These are phyloP conservation scores for Drosophila parabipectinata DNA, from an alignment of 1,140 invertebrate species.

Conservation along the genomic window DNA sequence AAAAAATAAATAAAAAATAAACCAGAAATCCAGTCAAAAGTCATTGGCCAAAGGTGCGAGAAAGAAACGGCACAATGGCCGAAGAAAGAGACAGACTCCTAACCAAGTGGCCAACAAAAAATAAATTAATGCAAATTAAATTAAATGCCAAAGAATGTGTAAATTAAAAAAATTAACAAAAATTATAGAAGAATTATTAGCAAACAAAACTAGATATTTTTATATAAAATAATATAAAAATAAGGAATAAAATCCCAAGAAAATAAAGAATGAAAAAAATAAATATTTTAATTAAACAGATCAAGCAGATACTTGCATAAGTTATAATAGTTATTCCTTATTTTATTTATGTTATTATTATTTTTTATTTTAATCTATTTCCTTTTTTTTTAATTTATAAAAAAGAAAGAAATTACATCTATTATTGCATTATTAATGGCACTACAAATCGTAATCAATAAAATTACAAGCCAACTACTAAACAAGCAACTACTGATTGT, in stretches of 20 bases:
- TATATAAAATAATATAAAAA: not conserved
- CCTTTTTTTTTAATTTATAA: no score
- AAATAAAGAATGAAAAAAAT: not conserved
- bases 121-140: slow-evolving; percentile 45
- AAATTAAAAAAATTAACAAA: slow-evolving; percentile 26
- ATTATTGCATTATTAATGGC: not conserved
- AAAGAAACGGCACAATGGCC: not conserved
- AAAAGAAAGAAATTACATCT: not conserved
- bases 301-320: no score
- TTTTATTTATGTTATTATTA: no score
- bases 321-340: no score
- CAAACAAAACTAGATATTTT: no score
- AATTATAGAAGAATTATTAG: not conserved
- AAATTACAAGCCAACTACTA: not conserved
- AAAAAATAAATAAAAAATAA: no score
- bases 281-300: not conserved
- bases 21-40: no score
- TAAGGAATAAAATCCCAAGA: no score
- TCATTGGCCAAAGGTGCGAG: not conserved
- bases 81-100: not conserved
- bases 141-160: slow-evolving; percentile 36
- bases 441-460: not conserved
- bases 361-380: no score
- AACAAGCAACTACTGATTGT: not conserved
- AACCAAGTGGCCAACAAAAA: not conserved